These are phyloP conservation scores for Dilophus febrilis DNA, from an alignment of 2,888 invertebrate genomes.

Conservation along the genomic window DNA sequence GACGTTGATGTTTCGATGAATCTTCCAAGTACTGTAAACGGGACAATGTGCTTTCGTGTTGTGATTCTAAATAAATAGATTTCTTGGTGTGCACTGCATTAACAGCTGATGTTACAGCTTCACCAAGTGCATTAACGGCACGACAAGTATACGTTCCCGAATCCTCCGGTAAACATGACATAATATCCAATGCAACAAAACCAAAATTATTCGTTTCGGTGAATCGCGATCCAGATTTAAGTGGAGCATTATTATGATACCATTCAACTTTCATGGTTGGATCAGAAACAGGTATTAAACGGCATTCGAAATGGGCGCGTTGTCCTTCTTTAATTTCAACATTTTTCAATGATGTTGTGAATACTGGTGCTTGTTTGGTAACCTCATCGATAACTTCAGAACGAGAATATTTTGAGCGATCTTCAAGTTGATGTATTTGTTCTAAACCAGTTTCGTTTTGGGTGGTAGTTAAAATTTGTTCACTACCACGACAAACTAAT, in stretches of 20 bases:
- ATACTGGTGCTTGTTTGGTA: constrained; percentile 81
- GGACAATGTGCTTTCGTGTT: constrained; percentile 70
- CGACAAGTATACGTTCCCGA: constrained; percentile 90
- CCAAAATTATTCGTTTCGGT: constrained; percentile 95
- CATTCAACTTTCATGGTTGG: constrained; percentile 87
- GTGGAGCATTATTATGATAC: constrained; percentile 80
- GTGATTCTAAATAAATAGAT: constrained; percentile 73
- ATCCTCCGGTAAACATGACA: constrained; percentile 91
- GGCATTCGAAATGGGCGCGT: constrained; percentile 85
- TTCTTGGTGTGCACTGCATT: constrained; percentile 69
- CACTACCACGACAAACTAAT: constrained; percentile 54
- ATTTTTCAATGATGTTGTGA: constrained; percentile 82
- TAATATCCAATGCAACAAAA: constrained; percentile 89
- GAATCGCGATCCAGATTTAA: constrained; percentile 88
- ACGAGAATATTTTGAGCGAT: constrained; percentile 59
- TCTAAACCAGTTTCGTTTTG: constrained; percentile 78
- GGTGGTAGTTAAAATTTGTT: constrained; percentile 66
- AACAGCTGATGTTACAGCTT: constrained; percentile 81
- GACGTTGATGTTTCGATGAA: constrained; percentile 53
- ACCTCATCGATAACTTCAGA: constrained; percentile 62
- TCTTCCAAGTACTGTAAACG: constrained; percentile 72
- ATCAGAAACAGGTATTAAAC: constrained; percentile 86
- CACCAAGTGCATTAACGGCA: constrained; percentile 80
- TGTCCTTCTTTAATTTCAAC: constrained; percentile 88
- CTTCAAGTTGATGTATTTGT: constrained; percentile 80